Evolutionary conservation across 2,113 vertebrate genomes (phyloP).

Genomic region (Oxyura jamaicensis): DNA sequence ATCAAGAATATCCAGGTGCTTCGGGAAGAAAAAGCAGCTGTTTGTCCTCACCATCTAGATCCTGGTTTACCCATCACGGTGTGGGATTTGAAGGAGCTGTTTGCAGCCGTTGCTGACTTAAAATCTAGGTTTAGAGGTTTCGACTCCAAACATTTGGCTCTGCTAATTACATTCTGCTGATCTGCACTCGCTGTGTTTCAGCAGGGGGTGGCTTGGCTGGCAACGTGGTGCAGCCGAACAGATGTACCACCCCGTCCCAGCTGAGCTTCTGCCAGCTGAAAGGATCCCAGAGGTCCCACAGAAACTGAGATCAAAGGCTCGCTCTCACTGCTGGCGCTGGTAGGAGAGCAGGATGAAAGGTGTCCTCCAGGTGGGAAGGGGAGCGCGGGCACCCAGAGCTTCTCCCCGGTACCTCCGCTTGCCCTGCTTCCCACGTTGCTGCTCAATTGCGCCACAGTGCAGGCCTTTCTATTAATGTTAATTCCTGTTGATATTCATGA

Average conservation of each 20-base stretch:
- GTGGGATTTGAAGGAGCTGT: neutral
- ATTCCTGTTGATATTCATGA: neutral
- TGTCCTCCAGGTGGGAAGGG: too few relatives aligned
- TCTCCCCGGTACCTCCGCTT: neutral
- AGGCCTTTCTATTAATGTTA: neutral
- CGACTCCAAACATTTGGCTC: neutral
- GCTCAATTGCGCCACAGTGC: rapidly evolving
- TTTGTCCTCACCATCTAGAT: neutral
- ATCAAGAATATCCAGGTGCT: neutral
- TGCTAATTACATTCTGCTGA: neutral
- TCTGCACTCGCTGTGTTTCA: neutral
- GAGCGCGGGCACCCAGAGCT: neutral
- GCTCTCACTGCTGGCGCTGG: rapidly evolving
- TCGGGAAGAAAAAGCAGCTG: neutral
- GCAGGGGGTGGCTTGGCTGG: neutral
- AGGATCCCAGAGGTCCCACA: neutral
- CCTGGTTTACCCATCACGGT: neutral
- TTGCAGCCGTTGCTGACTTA: neutral
- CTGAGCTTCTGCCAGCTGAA: neutral
- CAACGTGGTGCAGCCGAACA: neutral
- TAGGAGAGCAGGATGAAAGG: neutral
- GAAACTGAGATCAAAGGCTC: neutral
- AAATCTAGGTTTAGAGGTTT: neutral
- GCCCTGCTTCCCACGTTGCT: neutral
- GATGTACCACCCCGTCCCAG: neutral